phyloP scores from a whole-genome alignment of 2,888 invertebrate genomes.

The Pinctada fucata region DNA sequence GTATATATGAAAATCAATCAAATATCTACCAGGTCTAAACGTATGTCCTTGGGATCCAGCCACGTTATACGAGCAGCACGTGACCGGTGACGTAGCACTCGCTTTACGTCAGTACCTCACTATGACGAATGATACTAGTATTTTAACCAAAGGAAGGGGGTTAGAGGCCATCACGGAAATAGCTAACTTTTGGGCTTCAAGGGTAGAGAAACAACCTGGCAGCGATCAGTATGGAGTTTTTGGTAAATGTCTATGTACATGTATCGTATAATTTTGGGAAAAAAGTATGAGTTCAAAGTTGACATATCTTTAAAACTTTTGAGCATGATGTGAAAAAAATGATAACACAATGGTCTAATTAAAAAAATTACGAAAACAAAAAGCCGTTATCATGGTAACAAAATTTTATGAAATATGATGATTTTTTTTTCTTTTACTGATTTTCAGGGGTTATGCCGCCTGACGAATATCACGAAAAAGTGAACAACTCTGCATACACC shows the following conservation, averaged over 20 bases:
- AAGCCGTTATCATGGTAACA: too few relatives aligned
- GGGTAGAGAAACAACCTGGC: slow-evolving; percentile 52
- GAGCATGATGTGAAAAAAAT: too few relatives aligned
- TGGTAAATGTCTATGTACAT: slow-evolving; percentile 48
- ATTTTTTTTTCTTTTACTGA: not conserved
- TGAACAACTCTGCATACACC: slow-evolving; percentile 74
- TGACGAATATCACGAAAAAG: slow-evolving; percentile 69
- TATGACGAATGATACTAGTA: slow-evolving; percentile 69
- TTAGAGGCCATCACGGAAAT: slow-evolving; percentile 67
- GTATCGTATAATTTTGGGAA: not conserved
- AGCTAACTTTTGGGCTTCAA: slow-evolving; percentile 70
- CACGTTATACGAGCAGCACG: slow-evolving; percentile 59
- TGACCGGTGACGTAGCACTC: slow-evolving; percentile 70
- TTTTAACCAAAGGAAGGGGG: slow-evolving; percentile 56
- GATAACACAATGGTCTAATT: too few relatives aligned
- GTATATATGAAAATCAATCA: too few relatives aligned
- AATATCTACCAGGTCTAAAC: slow-evolving; percentile 44
- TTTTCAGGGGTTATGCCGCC: slow-evolving; percentile 73
- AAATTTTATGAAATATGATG: too few relatives aligned
- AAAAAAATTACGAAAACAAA: too few relatives aligned
- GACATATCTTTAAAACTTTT: too few relatives aligned
- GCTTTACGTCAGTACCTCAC: slow-evolving; percentile 71
- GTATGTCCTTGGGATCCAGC: slow-evolving; percentile 46
- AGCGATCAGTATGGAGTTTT: slow-evolving; percentile 65
- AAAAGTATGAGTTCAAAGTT: too few relatives aligned